Evolutionary conservation across 2,888 invertebrate species (phyloP), one percentile per base, ranked within the genome.

Genomic region (Drosophila falleni): DNA sequence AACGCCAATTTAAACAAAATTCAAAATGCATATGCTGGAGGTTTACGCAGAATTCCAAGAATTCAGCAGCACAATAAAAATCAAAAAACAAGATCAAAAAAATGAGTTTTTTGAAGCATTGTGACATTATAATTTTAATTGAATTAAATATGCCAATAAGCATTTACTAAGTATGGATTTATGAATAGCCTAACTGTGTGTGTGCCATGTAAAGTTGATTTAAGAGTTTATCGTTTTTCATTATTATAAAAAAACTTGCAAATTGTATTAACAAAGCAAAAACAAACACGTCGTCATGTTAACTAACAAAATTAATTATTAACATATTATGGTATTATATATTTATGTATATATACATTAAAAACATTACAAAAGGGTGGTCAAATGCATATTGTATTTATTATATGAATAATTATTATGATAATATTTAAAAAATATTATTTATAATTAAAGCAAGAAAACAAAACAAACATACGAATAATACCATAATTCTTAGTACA

Each of bases 231-330:
- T 69, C 50, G 31, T 56, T 63, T 67, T 56, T 62, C 42, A 73
- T 72, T 68, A 71, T 78, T 83, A 59, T 69, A 59, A 76, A 71
- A 59, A 69, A 70, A 64, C 59, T 85, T 89, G 86, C 81, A 42
- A 77, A 77, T 77, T 84, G 87, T 89, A 76, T 72, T 70, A 84
- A 74, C 72, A 86, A 83, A 63, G 74, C 84, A 83, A 86, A 76
- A 79, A 71, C 84, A 88, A 88, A 89, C 90, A 91, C 89, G 90
- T 90, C 90, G 90, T 90, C 88, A 91, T 91, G 90, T 90, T 90
- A 90, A 90, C 90, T 91, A 91, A 81, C 71, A 62, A 75, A 80
- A 82, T 78, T 75, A 80, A 76, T 79, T 82, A 86, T 80, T 71
- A 80, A 71, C 71, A 74, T 71, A 81, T 78, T 75, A 73, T 76